phyloP scores from a whole-genome alignment of 2,797 vertebrate genomes.

The Chelon auratus region DNA sequence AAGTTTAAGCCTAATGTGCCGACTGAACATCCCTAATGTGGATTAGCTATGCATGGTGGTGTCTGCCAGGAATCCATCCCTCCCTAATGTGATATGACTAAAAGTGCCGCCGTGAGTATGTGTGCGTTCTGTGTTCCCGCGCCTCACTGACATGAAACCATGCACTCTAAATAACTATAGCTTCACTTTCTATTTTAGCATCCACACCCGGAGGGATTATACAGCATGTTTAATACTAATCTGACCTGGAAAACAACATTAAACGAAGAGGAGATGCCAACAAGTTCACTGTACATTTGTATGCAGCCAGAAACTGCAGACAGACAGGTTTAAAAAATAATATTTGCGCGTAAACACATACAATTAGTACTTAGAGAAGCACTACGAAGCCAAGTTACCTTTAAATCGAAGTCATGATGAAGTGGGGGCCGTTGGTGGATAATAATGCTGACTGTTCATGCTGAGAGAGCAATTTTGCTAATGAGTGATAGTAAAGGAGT shows the following conservation, averaged over 20 bases:
- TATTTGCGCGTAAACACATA: neutral
- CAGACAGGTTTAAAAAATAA: neutral
- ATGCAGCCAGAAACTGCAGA: neutral
- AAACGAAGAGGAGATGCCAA: constrained; percentile 8
- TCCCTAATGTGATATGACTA: constrained; percentile 57
- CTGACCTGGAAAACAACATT: constrained; percentile 43
- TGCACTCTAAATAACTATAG: constrained; percentile 36
- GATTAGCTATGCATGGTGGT: constrained; percentile 74
- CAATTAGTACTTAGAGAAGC: neutral
- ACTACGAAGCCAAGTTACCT: neutral
- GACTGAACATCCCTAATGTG: constrained; percentile 74
- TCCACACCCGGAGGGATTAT: constrained; percentile 5
- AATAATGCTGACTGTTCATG: constrained; percentile 37
- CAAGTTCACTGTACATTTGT: neutral
- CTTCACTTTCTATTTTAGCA: constrained; percentile 30
- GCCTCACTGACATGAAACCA: constrained; percentile 29
- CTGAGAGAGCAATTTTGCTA: constrained; percentile 51
- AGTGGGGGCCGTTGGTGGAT: constrained; percentile 17
- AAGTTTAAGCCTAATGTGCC: constrained; percentile 64
- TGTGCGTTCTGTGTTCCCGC: constrained; percentile 17
- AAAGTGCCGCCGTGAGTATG: constrained; percentile 38
- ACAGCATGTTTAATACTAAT: constrained; percentile 5
- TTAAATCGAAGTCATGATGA: constrained; percentile 42
- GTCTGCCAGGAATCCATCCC: constrained; percentile 56
- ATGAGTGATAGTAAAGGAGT: constrained; percentile 44